phyloP scores from a whole-genome alignment of 1,140 invertebrate genomes.

The Meloidogyne hapla region DNA sequence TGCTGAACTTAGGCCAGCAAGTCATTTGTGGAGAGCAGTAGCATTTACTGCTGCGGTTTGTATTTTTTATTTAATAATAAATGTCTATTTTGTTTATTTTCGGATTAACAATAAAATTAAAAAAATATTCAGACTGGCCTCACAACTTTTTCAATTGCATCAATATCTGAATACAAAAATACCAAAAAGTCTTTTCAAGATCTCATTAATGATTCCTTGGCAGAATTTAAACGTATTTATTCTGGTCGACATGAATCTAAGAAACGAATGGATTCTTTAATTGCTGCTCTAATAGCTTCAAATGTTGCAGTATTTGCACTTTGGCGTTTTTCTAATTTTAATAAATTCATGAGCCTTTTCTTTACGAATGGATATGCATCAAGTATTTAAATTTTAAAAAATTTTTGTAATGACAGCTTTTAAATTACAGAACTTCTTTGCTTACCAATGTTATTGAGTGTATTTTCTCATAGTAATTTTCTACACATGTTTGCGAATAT shows the following conservation, averaged over 20 bases:
- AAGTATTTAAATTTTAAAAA: conserved; percentile 66
- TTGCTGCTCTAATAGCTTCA: background rate
- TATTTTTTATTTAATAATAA: background rate
- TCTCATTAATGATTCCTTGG: background rate
- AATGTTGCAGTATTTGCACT: conserved; percentile 17
- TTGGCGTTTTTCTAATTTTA: conserved; percentile 77
- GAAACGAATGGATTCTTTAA: background rate
- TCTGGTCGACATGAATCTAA: background rate
- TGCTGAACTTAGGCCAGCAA: background rate
- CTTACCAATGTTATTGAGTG: conserved; percentile 84
- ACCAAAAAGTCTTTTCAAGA: background rate
- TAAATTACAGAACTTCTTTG: conserved; percentile 71
- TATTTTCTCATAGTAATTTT: conserved; percentile 85
- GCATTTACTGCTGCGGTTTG: background rate
- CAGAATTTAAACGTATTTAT: background rate
- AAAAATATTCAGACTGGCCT: background rate
- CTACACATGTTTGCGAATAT: conserved; percentile 88
- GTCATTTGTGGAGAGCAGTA: background rate
- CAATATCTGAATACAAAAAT: background rate
- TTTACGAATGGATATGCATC: conserved; percentile 79
- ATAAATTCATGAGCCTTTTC: conserved; percentile 77
- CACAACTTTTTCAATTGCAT: background rate
- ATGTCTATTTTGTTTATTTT: background rate
- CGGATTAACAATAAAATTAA: no score
- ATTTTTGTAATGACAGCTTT: conserved; percentile 22